Evolutionary conservation across 2,888 invertebrate genomes (phyloP), one percentile per base, ranked within the genome.

Genomic region (Dichetophora obliterata): DNA sequence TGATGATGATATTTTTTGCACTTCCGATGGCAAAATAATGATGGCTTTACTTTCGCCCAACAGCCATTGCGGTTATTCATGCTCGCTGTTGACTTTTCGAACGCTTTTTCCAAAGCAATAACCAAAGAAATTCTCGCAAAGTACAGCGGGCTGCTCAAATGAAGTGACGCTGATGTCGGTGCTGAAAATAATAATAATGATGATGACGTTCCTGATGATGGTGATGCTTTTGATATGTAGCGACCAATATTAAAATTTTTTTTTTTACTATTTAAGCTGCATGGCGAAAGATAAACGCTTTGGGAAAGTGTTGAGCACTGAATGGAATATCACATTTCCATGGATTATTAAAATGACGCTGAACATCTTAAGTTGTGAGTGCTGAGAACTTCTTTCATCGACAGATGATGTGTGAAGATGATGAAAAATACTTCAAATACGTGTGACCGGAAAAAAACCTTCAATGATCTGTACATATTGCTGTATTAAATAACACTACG

Each of bases 21-120:
- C 70, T 54, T 31, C 54, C 70, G 54, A 57, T 54, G 19, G 71
- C 59, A 57, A 59, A 71, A 68, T 68, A 68, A 71, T 59, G 54
- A 54, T 14, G 52, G 31, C 24, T 24, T 34, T 65, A 34, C 19
- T 43, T 43, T 22, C 59, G 27, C 19, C 66, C 66, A 14, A 16
- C 37, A 66, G 66, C 66, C 37, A 43, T 48, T 68, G 19, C 11
- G 37, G 43, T 31, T 31, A 68, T 68, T 22, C 68, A 48, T 59
- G 24, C 27, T 27, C 11, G 22, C 59, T 59, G 59, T 59, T 59
- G 59, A 59, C 59, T 59, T 24, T 59, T 22, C 59, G 59, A 24
- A 37, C 8, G 37, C n/a, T n/a, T n/a, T 8, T 37, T 6, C 8
- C 37, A 5, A 37, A 37, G 8, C 37, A 37, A 8, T 37, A 37